Percentiles rank a stretch among this genome's conserved stretches.
Conservation (phyloP, 2,888 invertebrate species). For the Cephus pulcher region DNA sequence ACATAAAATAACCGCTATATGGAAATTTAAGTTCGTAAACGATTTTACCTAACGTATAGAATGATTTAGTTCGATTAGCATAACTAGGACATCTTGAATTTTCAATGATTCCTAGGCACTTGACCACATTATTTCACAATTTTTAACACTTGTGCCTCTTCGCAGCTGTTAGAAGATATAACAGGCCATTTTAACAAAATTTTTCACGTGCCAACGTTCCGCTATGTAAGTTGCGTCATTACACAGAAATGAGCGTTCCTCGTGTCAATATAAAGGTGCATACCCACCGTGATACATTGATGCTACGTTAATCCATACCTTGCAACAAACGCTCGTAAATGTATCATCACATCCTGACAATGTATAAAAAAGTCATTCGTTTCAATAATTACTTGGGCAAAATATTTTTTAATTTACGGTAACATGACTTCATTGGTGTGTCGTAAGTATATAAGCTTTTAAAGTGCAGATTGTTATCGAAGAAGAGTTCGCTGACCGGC, state of each 20-base stretch:
- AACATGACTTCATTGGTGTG: neutral
- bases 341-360: neutral
- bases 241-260: neutral
- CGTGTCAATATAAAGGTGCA: neutral
- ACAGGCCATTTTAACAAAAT: neutral
- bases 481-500: constrained; percentile 38
- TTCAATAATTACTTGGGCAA: neutral
- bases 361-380: neutral
- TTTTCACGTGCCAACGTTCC: neutral
- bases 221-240: neutral
- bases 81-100: neutral
- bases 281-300: neutral
- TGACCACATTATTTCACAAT: neutral
- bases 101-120: neutral
- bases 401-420: neutral
- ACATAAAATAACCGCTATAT: neutral
- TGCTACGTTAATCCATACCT: neutral
- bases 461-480: neutral
- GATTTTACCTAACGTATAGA: neutral
- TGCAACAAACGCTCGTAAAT: neutral
- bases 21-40: neutral
- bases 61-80: neutral
- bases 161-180: neutral
- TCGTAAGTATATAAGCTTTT: neutral
- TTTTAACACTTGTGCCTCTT: neutral